A percentile compares a stretch with the other conserved stretches of the same genome.
Evolutionary conservation across 1,140 invertebrate species (phyloP).

Genomic region (Drosophila kepulauana): DNA sequence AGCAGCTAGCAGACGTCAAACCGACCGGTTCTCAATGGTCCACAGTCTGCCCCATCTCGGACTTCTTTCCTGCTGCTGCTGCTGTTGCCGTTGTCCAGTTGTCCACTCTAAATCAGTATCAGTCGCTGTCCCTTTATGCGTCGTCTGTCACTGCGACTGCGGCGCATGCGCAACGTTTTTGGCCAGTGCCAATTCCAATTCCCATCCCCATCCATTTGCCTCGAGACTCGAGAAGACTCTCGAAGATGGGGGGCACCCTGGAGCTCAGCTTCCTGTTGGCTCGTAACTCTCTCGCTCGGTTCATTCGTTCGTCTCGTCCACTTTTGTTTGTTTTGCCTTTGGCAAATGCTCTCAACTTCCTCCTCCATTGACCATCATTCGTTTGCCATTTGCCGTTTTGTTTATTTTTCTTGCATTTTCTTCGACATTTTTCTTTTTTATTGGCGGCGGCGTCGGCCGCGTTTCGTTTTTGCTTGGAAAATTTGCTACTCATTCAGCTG

Average conservation of each 20-base stretch:
- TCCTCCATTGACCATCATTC: neutral
- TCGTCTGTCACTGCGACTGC: slow-evolving; percentile 61
- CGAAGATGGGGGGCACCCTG: slow-evolving; percentile 21
- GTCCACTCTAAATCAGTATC: slow-evolving; percentile 43
- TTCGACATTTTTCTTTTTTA: slow-evolving; percentile 32
- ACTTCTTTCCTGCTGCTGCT: neutral
- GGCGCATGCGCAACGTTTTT: slow-evolving; percentile 64
- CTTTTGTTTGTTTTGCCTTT: slow-evolving; percentile 26
- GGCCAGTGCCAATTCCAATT: slow-evolving; percentile 35
- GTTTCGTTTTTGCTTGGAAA: slow-evolving; percentile 56
- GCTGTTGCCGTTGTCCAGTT: neutral
- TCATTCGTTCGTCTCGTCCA: neutral
- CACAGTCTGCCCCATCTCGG: neutral
- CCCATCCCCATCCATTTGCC: neutral
- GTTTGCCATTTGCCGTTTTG: slow-evolving; percentile 18
- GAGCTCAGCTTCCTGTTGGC: slow-evolving; percentile 65
- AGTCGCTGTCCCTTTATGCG: slow-evolving; percentile 43
- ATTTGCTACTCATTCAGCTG: slow-evolving; percentile 69
- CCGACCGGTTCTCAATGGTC: slow-evolving; percentile 52
- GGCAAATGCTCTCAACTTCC: slow-evolving; percentile 23
- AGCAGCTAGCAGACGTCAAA: slow-evolving; percentile 46
- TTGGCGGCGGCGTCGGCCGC: slow-evolving; percentile 19
- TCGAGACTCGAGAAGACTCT: neutral
- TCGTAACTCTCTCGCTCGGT: slow-evolving; percentile 8
- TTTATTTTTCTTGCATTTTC: slow-evolving; percentile 40